Evolutionary conservation across 2,113 vertebrate genomes (phyloP).

Genomic region (Maccullochella peelii): DNA sequence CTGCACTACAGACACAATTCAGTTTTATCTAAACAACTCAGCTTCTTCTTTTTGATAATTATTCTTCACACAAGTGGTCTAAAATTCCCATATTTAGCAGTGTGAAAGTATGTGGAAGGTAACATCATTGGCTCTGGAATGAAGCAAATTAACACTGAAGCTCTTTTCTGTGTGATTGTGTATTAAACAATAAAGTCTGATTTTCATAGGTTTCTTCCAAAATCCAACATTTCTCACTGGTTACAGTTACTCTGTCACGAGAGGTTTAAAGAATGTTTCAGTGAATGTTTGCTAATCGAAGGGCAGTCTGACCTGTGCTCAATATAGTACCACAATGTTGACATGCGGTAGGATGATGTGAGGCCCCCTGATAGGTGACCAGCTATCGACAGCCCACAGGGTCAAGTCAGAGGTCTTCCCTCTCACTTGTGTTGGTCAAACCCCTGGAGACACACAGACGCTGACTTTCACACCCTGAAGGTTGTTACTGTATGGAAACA

Average conservation of each 20-base stretch:
- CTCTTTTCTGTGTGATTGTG: background rate
- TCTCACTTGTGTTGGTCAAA: constrained; percentile 16
- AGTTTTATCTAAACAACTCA: background rate
- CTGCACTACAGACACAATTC: constrained; percentile 37
- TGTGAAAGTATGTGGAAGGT: background rate
- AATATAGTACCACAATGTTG: constrained; percentile 1
- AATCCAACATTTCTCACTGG: background rate
- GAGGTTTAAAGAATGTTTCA: background rate
- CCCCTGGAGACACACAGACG: constrained; percentile 34
- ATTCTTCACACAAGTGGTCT: background rate
- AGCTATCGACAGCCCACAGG: constrained; percentile 25
- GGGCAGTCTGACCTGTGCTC: constrained; percentile 5
- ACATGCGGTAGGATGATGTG: constrained; percentile 39
- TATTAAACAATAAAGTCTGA: background rate
- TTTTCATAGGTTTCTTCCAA: background rate
- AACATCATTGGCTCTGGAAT: background rate
- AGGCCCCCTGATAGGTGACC: constrained; percentile 35
- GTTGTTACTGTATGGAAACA: constrained; percentile 58
- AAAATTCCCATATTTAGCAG: background rate
- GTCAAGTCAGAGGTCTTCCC: constrained; percentile 47
- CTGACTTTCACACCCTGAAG: constrained; percentile 64
- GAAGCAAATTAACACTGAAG: background rate
- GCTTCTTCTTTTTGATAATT: background rate
- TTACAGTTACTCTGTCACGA: background rate
- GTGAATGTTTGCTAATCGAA: constrained; percentile 34